Base-by-base conservation (phyloP, 2,888 invertebrate species). In the Mactromeris polynyma region DNA sequence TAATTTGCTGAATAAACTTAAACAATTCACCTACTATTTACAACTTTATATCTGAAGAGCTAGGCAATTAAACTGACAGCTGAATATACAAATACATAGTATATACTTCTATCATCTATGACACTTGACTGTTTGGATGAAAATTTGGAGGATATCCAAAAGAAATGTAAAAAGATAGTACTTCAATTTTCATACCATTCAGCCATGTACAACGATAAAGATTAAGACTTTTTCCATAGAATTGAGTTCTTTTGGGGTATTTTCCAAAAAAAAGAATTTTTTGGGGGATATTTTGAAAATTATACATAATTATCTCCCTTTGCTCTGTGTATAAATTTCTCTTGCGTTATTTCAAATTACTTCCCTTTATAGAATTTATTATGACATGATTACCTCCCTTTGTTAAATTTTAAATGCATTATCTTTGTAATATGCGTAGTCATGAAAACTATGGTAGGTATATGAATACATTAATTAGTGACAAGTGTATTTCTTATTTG, bases 41-140 rank as follows among this genome's bases (percentile, higher is more conserved):
- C 19, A 73, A 33, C 36, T 33, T 73, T 17, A 33, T 73, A 17
- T 73, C 36, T 73, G 36, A 73, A 73, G 73, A 73, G 73, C 33
- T 73, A 4, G 36, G 73, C 33, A 73, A 73, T 73, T 73, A 73
- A 73, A 73, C 9, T 73, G 73, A 73, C 73, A 73, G 73, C 73
- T 73, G 73, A 73, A 36, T 73, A 73, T 33, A 73, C 73, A 73
- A 36, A 73, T 64, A 64, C 26, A 0, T 26, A 26, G n/a, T 64
- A 3, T 64, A 64, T n/a, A 26, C 58, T 64, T 64, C 9, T 64
- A 64, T 64, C 58, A 26, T 64, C n/a, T 64, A 64, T 64, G 58
- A 64, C 58, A 64, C 58, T 64, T 64, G 58, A 7, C 26, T 64
- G 58, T 64, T 64, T 64, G 26, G 58, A 64, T 64, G 42, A 40